A percentile compares a stretch with the other conserved stretches of the same genome.
These are phyloP conservation scores for Myiotriccus ornatus DNA, from an alignment of 2,797 vertebrate genomes.

Conservation along the genomic window DNA sequence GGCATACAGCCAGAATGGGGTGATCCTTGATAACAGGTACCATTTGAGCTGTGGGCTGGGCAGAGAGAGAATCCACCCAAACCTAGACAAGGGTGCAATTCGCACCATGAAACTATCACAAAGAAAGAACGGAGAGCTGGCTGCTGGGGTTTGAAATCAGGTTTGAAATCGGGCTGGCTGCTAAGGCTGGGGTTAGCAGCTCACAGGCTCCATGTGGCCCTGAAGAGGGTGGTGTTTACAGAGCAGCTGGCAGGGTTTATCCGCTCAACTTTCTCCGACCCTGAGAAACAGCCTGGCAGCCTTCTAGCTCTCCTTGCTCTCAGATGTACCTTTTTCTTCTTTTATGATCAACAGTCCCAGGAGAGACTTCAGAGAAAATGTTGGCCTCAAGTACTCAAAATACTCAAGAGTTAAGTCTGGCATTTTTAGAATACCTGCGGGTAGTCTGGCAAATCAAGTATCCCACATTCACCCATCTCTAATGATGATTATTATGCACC, in stretches of 20 bases:
- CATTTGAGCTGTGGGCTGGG: not conserved
- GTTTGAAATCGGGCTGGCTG: not conserved
- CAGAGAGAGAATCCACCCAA: not conserved
- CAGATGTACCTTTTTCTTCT: conserved; percentile 44
- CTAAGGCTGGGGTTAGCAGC: not conserved
- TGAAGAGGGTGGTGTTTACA: not conserved
- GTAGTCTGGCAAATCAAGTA: conserved; percentile 71
- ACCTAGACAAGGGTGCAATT: not conserved
- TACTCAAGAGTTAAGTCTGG: conserved; percentile 54
- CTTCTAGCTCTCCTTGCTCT: conserved; percentile 9
- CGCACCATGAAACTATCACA: rapidly evolving
- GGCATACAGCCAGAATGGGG: not conserved
- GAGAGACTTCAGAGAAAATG: conserved; percentile 52
- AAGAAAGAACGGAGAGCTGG: not conserved
- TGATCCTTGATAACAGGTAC: not conserved
- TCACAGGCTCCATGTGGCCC: not conserved
- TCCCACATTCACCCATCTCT: conserved; percentile 67
- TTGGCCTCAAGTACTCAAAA: conserved; percentile 57
- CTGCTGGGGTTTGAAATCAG: not conserved
- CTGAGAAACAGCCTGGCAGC: not conserved
- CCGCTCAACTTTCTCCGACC: not conserved
- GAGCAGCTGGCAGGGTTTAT: not conserved
- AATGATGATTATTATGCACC: conserved; percentile 74
- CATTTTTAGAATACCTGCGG: conserved; percentile 62
- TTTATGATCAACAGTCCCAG: conserved; percentile 36